These are phyloP conservation scores for Toxotes lorentzi DNA, from an alignment of 2,797 vertebrate species.

Conservation along the genomic window DNA sequence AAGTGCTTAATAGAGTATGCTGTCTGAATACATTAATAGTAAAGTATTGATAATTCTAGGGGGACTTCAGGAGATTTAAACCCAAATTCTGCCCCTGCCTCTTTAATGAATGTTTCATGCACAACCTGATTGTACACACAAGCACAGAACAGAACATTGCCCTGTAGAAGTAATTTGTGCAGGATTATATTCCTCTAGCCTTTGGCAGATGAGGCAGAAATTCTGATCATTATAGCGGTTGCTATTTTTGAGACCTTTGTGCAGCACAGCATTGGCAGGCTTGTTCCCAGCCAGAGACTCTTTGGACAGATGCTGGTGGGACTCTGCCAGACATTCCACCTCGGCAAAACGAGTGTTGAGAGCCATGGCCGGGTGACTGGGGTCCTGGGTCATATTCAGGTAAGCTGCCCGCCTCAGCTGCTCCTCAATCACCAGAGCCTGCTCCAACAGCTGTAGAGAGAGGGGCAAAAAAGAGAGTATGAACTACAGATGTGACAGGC, in stretches of 20 bases:
- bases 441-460: conserved; percentile 91
- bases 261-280: conserved; percentile 96
- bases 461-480: background rate
- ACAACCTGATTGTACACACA: background rate
- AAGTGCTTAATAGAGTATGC: background rate
- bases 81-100: background rate
- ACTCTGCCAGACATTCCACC: conserved; percentile 98
- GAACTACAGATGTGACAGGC: background rate
- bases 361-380: conserved; percentile 96
- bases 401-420: conserved; percentile 95
- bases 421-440: conserved; percentile 98
- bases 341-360: conserved; percentile 96
- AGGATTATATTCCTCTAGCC: background rate
- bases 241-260: conserved; percentile 89
- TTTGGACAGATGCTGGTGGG: conserved; percentile 98
- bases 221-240: background rate
- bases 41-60: background rate
- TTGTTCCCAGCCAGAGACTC: conserved; percentile 98
- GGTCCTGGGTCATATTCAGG: conserved; percentile 98
- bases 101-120: conserved; percentile 14
- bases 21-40: background rate
- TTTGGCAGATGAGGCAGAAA: background rate
- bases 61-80: background rate
- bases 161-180: conserved; percentile 2
- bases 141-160: background rate